Base-by-base conservation (phyloP, 2,797 vertebrate species). In the Eulemur mongoz region DNA sequence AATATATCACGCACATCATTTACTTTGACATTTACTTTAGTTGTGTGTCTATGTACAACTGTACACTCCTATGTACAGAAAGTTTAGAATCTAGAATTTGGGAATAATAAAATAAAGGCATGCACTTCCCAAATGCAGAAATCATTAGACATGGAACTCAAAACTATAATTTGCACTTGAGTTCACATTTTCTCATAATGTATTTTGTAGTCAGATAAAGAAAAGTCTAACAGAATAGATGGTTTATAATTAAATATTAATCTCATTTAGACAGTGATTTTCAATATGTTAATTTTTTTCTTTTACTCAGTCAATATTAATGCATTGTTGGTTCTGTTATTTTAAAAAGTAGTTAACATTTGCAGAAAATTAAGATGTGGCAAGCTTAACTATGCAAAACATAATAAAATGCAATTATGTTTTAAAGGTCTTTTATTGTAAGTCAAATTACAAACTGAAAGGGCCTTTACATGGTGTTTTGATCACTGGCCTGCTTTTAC, bases 341-440 rank as follows among this genome's bases (percentile, higher is more conserved):
- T 86, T 78, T 59, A 83, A 93, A 76, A 87, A 89, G 30, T 30
- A 92, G 27, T 52, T 95, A 86, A 59, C n/a, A 23, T 25, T 82
- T 95, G 13, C n/a, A 83, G 43, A 79, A 67, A 93, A 92, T 59
- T 95, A 87, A 97, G 43, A 95, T 69, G 3, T 61, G 50, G 35
- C 35, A 89, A 65, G 20, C 4, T 94, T 76, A 85, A 73, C 79
- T 83, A 67, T 23, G 8, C 11, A 52, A 61, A 92, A 9, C 52
- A 89, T 35, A 96, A 89, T 54, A 73, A 95, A 78, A 87, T 52
- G 38, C 7, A 94, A 80, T 27, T 78, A 70, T 75, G 30, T 89
- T 86, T 90, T 32, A 78, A 69, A 95, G 14, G 59, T 81, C 30
- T 87, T 92, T 73, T 61, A 73, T 52, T 83, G 5, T 40, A 88